Base-by-base conservation (phyloP, 2,797 vertebrate species). In the Hemitrygon akajei region DNA sequence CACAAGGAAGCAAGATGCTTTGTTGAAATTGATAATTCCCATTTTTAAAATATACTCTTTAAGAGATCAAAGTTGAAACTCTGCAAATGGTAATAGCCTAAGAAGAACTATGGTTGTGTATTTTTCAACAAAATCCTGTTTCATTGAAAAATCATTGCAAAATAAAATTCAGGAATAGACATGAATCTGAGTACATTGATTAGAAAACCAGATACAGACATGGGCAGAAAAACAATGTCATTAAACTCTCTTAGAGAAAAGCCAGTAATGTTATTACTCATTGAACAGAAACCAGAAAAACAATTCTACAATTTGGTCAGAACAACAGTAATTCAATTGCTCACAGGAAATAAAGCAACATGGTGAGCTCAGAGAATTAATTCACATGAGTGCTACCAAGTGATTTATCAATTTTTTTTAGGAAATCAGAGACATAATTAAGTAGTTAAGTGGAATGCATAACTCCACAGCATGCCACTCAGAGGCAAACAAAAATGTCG, bases 381-480 rank as follows among this genome's bases (percentile, higher is more conserved):
- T 94, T 93, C 47, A 86, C 63, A 58, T 60, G 75, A n/a, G 71
- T 69, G 73, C 79, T 80, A 34, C 66, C 93, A n/a, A n/a, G 40
- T 81, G 93, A 93, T 89, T 79, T 40, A 47, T n/a, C 27, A 27
- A 27, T 27, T 40, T 71, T 91, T 91, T 80, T 93, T 93, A 63
- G 69, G 94, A 73, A 73, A 75, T 84, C 75, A 94, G 92, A 89
- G 66, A 73, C 75, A 82, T 94, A 87, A 71, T 94, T 93, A 95
- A 94, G 95, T 95, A 95, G 94, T 95, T 79, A 93, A 94, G 76
- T 94, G 94, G 95, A 93, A 93, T 76, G 94, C 93, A 94, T 94
- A 73, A 80, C 94, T n/a, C 94, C 94, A 94, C 87, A 47, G 76
- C 94, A 91, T 95, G 94, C 94, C 94, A 66, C 80, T 95, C 93